Evolutionary conservation across 1,140 invertebrate species (phyloP), one percentile per base, ranked within the genome.

Genomic region (Linepithema humile): DNA sequence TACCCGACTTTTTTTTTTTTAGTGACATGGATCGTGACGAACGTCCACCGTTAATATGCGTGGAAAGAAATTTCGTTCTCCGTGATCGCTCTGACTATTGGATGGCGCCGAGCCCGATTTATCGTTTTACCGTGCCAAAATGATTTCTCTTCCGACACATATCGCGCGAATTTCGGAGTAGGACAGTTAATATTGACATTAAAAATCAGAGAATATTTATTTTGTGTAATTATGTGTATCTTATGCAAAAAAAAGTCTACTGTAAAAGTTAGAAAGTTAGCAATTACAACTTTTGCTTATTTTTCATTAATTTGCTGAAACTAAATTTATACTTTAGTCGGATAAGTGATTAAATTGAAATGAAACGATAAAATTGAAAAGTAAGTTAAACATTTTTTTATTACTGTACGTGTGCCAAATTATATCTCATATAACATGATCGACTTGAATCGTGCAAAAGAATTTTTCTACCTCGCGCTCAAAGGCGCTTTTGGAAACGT

Each of bases 401-500:
- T 64, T 35, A 23, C 6, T 35, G 9, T 3, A 2, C 20, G 10
- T n/a, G 1, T 53, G 17, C 7, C 20, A 43, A 80, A 32, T 29
- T 10, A 26, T 55, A 55, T 64, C 38, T n/a, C 9, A 1, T 12
- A 12, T 20, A 12, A 0, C 17, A 12, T 17, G 17, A 7, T 53
- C 15, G 23, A 57, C 35, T 55, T 55, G 12, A 55, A 40, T 67
- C 17, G 35, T 55, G 10, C 12, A 40, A 53, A 69, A 17, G 1
- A 43, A 55, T 55, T 78, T 69, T 50, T 80, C 48, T 20, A 38
- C n/a, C 35, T 43, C 6, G 12, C 64, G 12, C 48, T 67, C 62
- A 55, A 80, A 80, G 35, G 4, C n/a, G 35, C 64, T 70, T 55
- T 69, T 55, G 23, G 57, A 38, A 75, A 60, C 17, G 40, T 75